These are phyloP conservation scores for human DNA, from an alignment of 2,113 vertebrate genomes.

Conservation along the genomic window GRCh38 chr12:5874501-5875000, in stretches of 20 bases:
- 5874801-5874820: background rate
- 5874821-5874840: background rate
- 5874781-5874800: background rate
- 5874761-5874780: background rate
- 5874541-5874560: background rate
- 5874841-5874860: background rate
- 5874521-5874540: no score
- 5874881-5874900: background rate
- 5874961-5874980: background rate
- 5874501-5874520: background rate
- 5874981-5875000: background rate
- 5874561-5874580: background rate
- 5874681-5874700: background rate
- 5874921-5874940: background rate
- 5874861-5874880: background rate
- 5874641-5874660: background rate
- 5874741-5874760: background rate
- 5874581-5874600: background rate
- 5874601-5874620: background rate
- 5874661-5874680: background rate
- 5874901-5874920: background rate
- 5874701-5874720: background rate
- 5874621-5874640: accelerated
- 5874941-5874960: background rate
- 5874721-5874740: background rate